Percentiles rank a stretch among this genome's conserved stretches.
Evolutionary conservation across 2,888 invertebrate genomes (phyloP).

Genomic region (Gortyna flavago): DNA sequence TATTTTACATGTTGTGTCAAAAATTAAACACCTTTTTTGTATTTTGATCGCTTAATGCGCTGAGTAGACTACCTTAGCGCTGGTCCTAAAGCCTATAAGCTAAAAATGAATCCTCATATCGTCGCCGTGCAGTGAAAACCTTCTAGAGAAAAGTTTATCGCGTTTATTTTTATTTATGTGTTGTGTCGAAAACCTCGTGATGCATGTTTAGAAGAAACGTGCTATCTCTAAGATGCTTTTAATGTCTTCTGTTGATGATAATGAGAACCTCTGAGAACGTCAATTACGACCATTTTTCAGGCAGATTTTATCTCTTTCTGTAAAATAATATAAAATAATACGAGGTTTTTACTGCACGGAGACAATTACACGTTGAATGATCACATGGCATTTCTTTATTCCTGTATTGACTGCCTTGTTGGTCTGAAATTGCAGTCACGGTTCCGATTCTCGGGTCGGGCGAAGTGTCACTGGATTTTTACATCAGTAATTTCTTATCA

Average conservation of each 20-base stretch:
- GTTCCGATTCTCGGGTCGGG: neutral
- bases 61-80: neutral
- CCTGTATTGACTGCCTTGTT: neutral
- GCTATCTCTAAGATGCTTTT: neutral
- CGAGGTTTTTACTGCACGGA: neutral
- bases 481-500: neutral
- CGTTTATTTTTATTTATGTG: neutral
- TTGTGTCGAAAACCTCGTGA: neutral
- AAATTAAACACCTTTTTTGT: neutral
- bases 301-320: neutral
- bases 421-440: neutral
- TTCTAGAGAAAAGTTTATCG: neutral
- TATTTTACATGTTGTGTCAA: neutral
- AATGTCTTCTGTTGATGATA: neutral
- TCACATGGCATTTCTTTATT: neutral
- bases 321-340: neutral
- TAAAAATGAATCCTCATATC: neutral
- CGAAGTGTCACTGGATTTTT: neutral
- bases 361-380: neutral
- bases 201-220: neutral
- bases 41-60: neutral
- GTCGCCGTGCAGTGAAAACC: neutral
- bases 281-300: neutral
- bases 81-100: neutral
- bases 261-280: neutral